Percentiles rank a stretch among this genome's conserved stretches.
phyloP scores from a whole-genome alignment of 2,888 invertebrate genomes.

The Spilosoma lubricipeda region DNA sequence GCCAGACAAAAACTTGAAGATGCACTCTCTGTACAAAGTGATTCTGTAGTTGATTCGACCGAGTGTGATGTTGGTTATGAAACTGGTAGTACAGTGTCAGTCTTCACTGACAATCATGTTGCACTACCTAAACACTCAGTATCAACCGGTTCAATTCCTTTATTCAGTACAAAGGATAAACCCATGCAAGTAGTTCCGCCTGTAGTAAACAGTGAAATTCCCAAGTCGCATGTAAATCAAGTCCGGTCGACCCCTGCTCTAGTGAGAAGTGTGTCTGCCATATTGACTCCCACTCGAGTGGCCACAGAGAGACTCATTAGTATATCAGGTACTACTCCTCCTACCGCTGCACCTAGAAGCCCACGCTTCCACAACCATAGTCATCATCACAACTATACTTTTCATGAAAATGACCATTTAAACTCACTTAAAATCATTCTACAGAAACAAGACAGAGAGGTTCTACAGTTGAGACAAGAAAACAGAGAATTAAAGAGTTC shows the following conservation, averaged over 20 bases:
- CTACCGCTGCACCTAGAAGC: conserved; percentile 73
- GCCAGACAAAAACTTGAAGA: conserved; percentile 62
- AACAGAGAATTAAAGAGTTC: conserved; percentile 74
- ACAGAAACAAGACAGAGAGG: conserved; percentile 79
- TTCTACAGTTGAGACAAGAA: conserved; percentile 71
- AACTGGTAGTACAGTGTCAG: conserved; percentile 75
- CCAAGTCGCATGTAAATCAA: conserved; percentile 54
- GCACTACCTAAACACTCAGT: conserved; percentile 66
- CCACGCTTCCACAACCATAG: conserved; percentile 54
- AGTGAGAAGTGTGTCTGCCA: conserved; percentile 79
- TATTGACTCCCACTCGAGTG: conserved; percentile 75
- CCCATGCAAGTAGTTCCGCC: conserved; percentile 81
- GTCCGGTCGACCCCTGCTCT: conserved; percentile 67
- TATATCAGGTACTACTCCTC: conserved; percentile 75
- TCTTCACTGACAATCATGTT: conserved; percentile 64
- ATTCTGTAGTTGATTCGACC: conserved; percentile 59
- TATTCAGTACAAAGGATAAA: conserved; percentile 65
- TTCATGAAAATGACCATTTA: conserved; percentile 69
- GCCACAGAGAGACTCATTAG: conserved; percentile 78
- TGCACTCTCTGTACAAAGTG: conserved; percentile 52
- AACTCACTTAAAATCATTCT: conserved; percentile 73
- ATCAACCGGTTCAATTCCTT: conserved; percentile 63
- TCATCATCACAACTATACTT: conserved; percentile 49
- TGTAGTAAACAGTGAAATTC: conserved; percentile 67
- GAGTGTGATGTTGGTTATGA: conserved; percentile 80